Conservation (phyloP, 2,797 vertebrate genomes). For the Liparis tanakae region DNA sequence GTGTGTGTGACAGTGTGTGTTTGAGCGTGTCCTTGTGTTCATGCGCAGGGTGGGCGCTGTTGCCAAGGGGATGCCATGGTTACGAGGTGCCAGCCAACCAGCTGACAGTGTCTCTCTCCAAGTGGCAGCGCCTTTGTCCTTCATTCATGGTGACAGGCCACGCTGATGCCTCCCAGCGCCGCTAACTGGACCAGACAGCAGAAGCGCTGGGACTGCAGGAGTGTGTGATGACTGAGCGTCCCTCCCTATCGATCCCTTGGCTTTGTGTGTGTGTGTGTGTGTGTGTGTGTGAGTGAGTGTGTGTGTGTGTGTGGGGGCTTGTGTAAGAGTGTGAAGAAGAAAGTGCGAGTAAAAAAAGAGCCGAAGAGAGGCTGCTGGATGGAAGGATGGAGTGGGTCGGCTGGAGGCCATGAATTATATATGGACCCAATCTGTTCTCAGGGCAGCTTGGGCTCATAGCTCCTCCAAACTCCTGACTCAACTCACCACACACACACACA, state of each 20-base stretch:
- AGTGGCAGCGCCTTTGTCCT: constrained; percentile 75
- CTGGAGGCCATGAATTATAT: constrained; percentile 88
- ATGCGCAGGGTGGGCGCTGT: constrained; percentile 65
- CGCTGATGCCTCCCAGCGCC: constrained; percentile 66
- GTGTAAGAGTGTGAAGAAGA: constrained; percentile 38
- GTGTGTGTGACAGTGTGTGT: constrained; percentile 31
- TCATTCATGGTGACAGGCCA: constrained; percentile 73
- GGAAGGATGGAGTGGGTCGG: constrained; percentile 83
- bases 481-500: constrained; percentile 46
- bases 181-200: constrained; percentile 76
- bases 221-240: constrained; percentile 62
- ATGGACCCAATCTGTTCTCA: constrained; percentile 83
- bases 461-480: constrained; percentile 78
- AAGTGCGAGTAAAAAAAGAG: constrained; percentile 52
- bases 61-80: constrained; percentile 83
- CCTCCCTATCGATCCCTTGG: constrained; percentile 63
- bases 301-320: constrained; percentile 30
- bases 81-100: constrained; percentile 81
- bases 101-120: constrained; percentile 70
- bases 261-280: constrained; percentile 46
- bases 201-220: constrained; percentile 55
- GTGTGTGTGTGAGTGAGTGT: no score
- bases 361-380: constrained; percentile 65
- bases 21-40: constrained; percentile 70
- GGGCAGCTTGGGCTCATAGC: constrained; percentile 72